Base-by-base conservation (phyloP, 2,113 vertebrate genomes). In the Oreotragus oreotragus region DNA sequence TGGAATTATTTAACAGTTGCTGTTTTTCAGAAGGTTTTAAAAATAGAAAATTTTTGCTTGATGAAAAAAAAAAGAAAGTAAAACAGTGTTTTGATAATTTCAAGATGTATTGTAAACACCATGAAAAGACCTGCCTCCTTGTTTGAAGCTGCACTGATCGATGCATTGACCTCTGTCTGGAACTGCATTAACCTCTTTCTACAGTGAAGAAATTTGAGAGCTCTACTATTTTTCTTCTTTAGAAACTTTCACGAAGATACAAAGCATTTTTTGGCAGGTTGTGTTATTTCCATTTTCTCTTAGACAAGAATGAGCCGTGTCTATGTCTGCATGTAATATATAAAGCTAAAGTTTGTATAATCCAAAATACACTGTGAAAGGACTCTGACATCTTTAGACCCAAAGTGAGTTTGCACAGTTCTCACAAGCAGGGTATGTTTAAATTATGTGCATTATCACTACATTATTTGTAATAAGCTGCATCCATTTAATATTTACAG, bases 11-110 rank as follows among this genome's bases (percentile, higher is more conserved):
- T 91, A 88, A 80, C 10, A 76, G 84, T 60, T 81, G 45, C 27
- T 89, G 9, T 64, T 89, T 84, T 55, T 6, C 19, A 76, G 5
- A 79, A 94, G 17, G 57, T 33, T 76, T 85, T 95, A 81, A n/a
- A 88, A 87, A 76, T 80, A 90, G 19, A 66, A 79, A 87, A 57
- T 15, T 49, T 86, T 89, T 90, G 30, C 25, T 87, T 95, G 84
- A 90, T 92, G 30, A 55, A 76, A 55, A 79, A 91, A 17, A 62
- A 89, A 77, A 84, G 14, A 88, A 19, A 23, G 84, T 76, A 60
- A 96, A 97, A 92, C 39, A 95, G 9, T 85, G 21, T 96, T 96
- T 96, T 95, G 84, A 81, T 94, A 85, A 94, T 97, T 96, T 93
- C 47, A 43, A 96, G 53, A 47, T 7, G 8, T 45, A 91, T n/a